Evolutionary conservation across 2,797 vertebrate species (phyloP), one percentile per base, ranked within the genome.

Genomic region (Echeneis naucrates): DNA sequence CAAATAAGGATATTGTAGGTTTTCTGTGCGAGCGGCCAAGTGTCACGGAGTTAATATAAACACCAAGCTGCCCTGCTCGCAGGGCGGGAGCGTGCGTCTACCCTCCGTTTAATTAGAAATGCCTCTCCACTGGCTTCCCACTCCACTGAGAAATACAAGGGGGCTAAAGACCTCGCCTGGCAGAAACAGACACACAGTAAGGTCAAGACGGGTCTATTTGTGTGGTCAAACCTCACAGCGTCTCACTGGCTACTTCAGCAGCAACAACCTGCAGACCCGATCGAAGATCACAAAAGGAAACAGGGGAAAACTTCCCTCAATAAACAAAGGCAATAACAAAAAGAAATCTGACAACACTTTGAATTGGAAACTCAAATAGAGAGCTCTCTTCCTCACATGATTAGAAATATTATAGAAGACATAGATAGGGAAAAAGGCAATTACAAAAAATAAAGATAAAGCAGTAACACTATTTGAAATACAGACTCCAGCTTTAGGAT

Each of bases 21-120:
- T 90, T 89, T 85, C 78, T 48, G 63, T 55, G 75, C 1, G 72
- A 73, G 87, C 88, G 87, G 92, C 90, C 93, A 90, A 88, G 87
- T 75, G 72, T 80, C 83, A 83, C 44, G 71, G 79, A 87, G 84
- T 80, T 91, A 78, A 86, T 85, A 90, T 94, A 94, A 94, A 93
- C 93, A 92, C 45, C 55, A 79, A 81, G 48, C 82, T 73, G 80
- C 60, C 44, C 62, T 65, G 81, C 65, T 87, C 82, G 80, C 74
- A 76, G 74, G 48, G 69, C 75, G 62, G 75, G 68, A 67, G 76
- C 61, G 64, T 44, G 64, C 71, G 35, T 55, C 84, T 70, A 45
- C 69, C 58, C 59, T 80, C 73, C 64, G 45, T 87, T 93, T 92
- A 87, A 94, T 94, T 92, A 93, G 83, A 89, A 83, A 45, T 45